These are phyloP conservation scores for Drosophila biarmipes DNA, from an alignment of 1,140 invertebrate genomes.

Conservation along the genomic window DNA sequence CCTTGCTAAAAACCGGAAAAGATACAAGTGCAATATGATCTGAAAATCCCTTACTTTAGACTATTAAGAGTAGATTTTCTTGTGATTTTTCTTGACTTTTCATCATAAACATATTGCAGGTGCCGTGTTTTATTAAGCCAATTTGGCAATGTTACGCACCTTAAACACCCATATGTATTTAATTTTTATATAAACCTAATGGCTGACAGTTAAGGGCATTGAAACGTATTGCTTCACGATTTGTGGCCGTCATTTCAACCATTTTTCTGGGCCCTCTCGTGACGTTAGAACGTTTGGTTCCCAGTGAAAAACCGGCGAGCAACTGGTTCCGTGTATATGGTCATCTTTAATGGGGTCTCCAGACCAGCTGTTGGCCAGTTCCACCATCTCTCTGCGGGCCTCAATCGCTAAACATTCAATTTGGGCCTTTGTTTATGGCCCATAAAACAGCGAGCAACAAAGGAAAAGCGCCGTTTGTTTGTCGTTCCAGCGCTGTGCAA, in stretches of 20 bases:
- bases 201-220: neutral
- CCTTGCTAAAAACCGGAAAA: neutral
- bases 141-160: too few relatives aligned
- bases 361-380: conserved; percentile 21
- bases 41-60: too few relatives aligned
- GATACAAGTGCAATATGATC: too few relatives aligned
- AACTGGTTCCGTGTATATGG: conserved; percentile 27
- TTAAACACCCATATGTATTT: neutral
- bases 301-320: neutral
- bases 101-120: too few relatives aligned
- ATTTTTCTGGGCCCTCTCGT: neutral
- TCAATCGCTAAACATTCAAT: conserved; percentile 31
- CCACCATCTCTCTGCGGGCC: conserved; percentile 3
- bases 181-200: neutral
- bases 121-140: too few relatives aligned
- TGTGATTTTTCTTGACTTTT: too few relatives aligned
- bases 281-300: conserved; percentile 5
- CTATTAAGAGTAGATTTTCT: too few relatives aligned
- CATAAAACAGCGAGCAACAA: conserved; percentile 38
- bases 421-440: conserved; percentile 36
- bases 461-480: conserved; percentile 20
- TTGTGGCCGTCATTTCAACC: conserved; percentile 1
- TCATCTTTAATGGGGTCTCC: conserved; percentile 18
- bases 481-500: conserved; percentile 34
- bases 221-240: conserved; percentile 14